phyloP scores from a whole-genome alignment of 2,797 vertebrate genomes.

The Echiichthys vipera region DNA sequence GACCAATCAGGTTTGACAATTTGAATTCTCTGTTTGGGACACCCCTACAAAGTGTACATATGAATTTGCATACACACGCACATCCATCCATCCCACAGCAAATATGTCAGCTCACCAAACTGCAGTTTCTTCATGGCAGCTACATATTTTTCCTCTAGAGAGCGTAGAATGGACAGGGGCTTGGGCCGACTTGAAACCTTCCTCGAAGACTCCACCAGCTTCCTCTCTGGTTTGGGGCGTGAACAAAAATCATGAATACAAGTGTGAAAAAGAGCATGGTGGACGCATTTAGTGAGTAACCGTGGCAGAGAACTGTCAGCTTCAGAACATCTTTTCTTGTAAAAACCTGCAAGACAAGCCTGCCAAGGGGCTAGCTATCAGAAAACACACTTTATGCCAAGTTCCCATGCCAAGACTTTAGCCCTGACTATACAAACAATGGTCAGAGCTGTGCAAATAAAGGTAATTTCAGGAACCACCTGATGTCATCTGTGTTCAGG shows the following conservation, averaged over 20 bases:
- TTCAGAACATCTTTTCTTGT: not conserved
- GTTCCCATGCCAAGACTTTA: too few species aligned
- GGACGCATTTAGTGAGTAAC: not conserved
- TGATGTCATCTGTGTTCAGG: too few species aligned
- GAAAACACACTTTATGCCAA: too few species aligned
- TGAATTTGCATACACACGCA: not conserved
- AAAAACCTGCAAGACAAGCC: not conserved
- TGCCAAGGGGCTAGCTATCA: not conserved
- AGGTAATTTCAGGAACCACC: too few species aligned
- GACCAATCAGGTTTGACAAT: too few species aligned
- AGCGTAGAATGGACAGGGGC: conserved; percentile 92
- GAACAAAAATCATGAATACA: not conserved
- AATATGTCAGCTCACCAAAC: conserved; percentile 88
- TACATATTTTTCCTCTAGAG: conserved; percentile 96
- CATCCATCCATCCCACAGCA: not conserved
- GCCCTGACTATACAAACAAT: too few species aligned
- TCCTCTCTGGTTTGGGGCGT: conserved; percentile 87
- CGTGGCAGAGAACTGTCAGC: not conserved
- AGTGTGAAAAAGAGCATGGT: not conserved
- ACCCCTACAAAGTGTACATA: not conserved
- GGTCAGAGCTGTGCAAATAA: too few species aligned
- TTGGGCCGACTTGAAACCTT: conserved; percentile 91
- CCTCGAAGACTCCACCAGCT: conserved; percentile 93
- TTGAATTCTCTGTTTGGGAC: too few species aligned
- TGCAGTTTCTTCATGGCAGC: conserved; percentile 98